Conservation (phyloP, 2,888 invertebrate genomes). For the Andrena marginata region DNA sequence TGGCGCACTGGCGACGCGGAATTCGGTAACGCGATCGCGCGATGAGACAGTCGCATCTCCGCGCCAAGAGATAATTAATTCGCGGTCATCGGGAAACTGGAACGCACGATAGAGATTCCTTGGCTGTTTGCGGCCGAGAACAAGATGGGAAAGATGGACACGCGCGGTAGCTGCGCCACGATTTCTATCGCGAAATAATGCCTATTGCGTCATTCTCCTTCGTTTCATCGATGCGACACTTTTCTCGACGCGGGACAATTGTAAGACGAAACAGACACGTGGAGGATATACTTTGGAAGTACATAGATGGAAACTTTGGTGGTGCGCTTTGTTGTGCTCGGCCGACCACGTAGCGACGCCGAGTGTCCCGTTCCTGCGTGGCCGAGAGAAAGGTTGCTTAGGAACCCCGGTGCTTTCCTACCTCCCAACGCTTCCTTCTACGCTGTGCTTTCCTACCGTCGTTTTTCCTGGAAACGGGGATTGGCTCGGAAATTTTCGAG, state of each 20-base stretch:
- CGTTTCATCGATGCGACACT: slow-evolving; percentile 11
- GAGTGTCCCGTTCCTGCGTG: slow-evolving; percentile 11
- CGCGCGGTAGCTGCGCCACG: slow-evolving; percentile 14
- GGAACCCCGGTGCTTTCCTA: slow-evolving; percentile 23
- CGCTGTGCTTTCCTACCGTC: not conserved
- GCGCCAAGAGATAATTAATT: not conserved
- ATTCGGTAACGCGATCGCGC: not conserved
- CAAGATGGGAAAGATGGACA: slow-evolving; percentile 20
- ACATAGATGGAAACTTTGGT: not conserved
- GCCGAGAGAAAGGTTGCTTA: slow-evolving; percentile 51
- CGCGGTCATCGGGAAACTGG: slow-evolving; percentile 5
- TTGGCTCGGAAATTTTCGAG: not conserved
- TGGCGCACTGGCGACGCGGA: not conserved
- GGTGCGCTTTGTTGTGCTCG: slow-evolving; percentile 4
- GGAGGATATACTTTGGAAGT: not conserved
- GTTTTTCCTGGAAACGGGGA: not conserved
- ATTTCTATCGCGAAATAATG: slow-evolving; percentile 22
- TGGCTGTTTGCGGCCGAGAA: slow-evolving; percentile 1
- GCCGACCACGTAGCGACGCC: not conserved
- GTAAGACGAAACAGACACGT: not conserved
- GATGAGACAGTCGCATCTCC: not conserved
- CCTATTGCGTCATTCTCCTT: slow-evolving; percentile 20
- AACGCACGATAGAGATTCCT: slow-evolving; percentile 1
- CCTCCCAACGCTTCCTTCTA: not conserved
- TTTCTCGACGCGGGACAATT: not conserved